Conservation (phyloP, 2,888 invertebrate genomes). For the Lottia scabra region DNA sequence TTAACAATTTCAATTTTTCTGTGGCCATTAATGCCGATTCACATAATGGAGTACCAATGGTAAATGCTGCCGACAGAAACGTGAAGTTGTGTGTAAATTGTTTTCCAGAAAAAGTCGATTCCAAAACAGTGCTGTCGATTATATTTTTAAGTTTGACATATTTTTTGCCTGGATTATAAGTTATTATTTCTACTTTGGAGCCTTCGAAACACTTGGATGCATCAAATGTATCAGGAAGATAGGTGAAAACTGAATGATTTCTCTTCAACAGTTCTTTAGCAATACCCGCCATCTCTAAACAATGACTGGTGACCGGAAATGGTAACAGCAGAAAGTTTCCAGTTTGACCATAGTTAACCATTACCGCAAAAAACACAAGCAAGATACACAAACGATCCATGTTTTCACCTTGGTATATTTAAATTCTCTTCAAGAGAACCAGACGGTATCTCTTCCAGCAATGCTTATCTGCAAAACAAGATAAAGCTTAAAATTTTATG, state of each 20-base stretch:
- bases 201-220: neutral
- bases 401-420: too few species aligned
- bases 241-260: slow-evolving; percentile 16
- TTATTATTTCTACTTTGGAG: neutral
- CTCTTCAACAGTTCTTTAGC: slow-evolving; percentile 15
- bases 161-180: neutral
- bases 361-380: too few species aligned
- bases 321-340: slow-evolving; percentile 15
- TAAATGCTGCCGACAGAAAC: neutral
- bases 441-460: too few species aligned
- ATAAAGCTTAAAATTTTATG: too few species aligned
- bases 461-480: too few species aligned
- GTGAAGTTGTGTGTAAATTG: neutral
- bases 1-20: neutral
- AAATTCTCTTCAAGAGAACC: too few species aligned
- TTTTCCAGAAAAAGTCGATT: neutral
- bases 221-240: slow-evolving; percentile 8
- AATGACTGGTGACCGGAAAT: slow-evolving; percentile 3
- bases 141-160: neutral
- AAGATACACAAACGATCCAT: too few species aligned
- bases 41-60: neutral
- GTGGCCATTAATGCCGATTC: neutral
- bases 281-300: slow-evolving; percentile 4
- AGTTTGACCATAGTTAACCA: neutral
- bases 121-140: neutral